phyloP scores from a whole-genome alignment of 2,797 vertebrate species.

The Betta splendens region DNA sequence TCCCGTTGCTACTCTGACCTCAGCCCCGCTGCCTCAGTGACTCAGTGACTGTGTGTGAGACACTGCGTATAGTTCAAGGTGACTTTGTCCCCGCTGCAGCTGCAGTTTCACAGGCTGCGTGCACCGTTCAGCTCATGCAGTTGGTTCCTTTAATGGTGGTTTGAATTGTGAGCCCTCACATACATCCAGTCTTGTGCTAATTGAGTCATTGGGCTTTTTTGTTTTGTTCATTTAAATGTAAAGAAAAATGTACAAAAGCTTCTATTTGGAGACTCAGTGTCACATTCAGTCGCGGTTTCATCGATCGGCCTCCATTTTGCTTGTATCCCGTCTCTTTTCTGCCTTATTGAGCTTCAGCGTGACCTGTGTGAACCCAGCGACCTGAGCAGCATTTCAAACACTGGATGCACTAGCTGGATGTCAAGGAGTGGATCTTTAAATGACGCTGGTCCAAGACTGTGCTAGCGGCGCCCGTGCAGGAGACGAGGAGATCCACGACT shows the following conservation, averaged over 20 bases:
- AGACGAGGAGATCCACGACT: conserved; percentile 34
- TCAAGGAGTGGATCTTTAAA: conserved; percentile 19
- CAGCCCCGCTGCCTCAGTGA: conserved; percentile 21
- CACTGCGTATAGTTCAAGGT: conserved; percentile 35
- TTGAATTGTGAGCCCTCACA: background rate
- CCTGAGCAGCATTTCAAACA: conserved; percentile 43
- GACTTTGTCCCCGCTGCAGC: conserved; percentile 20
- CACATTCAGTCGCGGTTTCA: no score
- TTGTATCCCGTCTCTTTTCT: conserved; percentile 22
- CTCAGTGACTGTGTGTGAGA: conserved; percentile 18
- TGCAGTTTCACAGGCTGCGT: conserved; percentile 36
- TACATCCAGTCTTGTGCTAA: no score
- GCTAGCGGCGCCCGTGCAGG: conserved; percentile 14
- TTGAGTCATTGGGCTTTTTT: no score
- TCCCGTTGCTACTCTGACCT: conserved; percentile 3
- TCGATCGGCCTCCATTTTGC: no score
- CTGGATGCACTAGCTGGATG: conserved; percentile 9
- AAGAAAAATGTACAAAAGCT: no score
- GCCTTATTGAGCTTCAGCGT: conserved; percentile 26
- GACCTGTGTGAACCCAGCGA: conserved; percentile 28
- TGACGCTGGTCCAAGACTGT: conserved; percentile 3
- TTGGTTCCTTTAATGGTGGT: background rate
- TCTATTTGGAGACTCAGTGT: no score
- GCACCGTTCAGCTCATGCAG: conserved; percentile 27
- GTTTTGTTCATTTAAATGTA: no score